Evolutionary conservation across 1,140 invertebrate species (phyloP), one percentile per base, ranked within the genome.

Genomic region (Habropoda laboriosa): DNA sequence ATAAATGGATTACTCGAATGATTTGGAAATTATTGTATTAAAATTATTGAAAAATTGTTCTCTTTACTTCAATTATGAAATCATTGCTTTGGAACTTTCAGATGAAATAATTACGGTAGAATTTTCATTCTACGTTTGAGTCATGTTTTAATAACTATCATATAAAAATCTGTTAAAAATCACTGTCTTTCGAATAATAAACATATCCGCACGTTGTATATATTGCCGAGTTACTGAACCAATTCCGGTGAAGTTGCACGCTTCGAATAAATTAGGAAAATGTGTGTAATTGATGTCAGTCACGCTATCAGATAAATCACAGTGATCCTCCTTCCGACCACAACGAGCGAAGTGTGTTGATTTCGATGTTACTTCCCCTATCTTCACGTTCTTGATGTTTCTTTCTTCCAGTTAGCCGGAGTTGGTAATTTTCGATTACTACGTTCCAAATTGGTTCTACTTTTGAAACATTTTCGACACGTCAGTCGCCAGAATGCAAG

Each of bases 401-500:
- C 82, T 60, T 83, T 89, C 61, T 77, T 87, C 82, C 86, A 82
- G 38, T 80, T 81, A 47, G 76, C 81, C 12, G 87, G 55, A 1
- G 77, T 47, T 57, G 83, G 78, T 68, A 86, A 68, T 78, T 86
- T 82, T 66, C 83, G 74, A 51, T 81, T 72, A 47, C 61, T 82
- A 27, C 58, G 80, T 40, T 82, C 68, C 70, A 86, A 57, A 53
- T 76, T 72, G 27, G 55, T 66, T 68, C 89, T 81, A 71, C 78
- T 86, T 68, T 87, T 85, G 61, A 81, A 87, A 42, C 89, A 91
- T 57, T 90, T 90, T 27, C 83, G 87, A 49, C 80, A 90, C 12
- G 96, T 97, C 13, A 97, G 89, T 74, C 96, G 93, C 96, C 96
- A 97, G 85, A 98, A 97, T 0, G 97, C 97, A 80, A 96, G 93